Conservation (phyloP, 2,888 invertebrate genomes). For the Drosophila flavopinicola region DNA sequence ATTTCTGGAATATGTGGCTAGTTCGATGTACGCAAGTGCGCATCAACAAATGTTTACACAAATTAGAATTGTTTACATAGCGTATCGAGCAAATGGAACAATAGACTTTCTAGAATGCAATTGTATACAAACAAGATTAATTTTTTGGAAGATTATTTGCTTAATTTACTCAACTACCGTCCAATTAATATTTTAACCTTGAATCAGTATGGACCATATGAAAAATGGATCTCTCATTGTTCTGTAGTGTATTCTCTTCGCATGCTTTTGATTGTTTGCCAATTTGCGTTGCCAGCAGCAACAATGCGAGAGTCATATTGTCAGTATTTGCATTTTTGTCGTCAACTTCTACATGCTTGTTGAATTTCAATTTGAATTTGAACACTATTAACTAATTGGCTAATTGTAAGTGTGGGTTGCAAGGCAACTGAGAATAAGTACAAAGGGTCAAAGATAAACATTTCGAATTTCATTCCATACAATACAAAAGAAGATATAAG, state of each 20-base stretch:
- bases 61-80: slow-evolving; percentile 14
- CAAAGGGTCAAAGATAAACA: not conserved
- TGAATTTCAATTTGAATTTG: slow-evolving; percentile 11
- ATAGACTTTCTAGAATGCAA: not conserved
- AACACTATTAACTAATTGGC: slow-evolving; percentile 11
- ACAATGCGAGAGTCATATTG: slow-evolving; percentile 23
- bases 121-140: slow-evolving; percentile 1
- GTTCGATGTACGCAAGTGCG: not conserved
- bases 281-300: slow-evolving; percentile 39
- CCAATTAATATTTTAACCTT: slow-evolving; percentile 5
- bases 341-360: slow-evolving; percentile 35
- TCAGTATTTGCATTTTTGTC: slow-evolving; percentile 26
- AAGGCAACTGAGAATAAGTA: not conserved
- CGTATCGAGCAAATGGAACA: not conserved
- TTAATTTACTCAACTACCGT: slow-evolving; percentile 23
- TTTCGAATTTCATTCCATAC: not conserved
- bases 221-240: not conserved
- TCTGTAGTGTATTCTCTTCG: not conserved
- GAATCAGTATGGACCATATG: slow-evolving; percentile 3
- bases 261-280: slow-evolving; percentile 26
- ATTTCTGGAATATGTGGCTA: not conserved
- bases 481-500: not conserved
- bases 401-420: slow-evolving; percentile 39
- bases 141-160: not conserved
- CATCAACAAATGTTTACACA: not conserved